Evolutionary conservation across 2,888 invertebrate species (phyloP).

Genomic region (Polyommatus icarus): DNA sequence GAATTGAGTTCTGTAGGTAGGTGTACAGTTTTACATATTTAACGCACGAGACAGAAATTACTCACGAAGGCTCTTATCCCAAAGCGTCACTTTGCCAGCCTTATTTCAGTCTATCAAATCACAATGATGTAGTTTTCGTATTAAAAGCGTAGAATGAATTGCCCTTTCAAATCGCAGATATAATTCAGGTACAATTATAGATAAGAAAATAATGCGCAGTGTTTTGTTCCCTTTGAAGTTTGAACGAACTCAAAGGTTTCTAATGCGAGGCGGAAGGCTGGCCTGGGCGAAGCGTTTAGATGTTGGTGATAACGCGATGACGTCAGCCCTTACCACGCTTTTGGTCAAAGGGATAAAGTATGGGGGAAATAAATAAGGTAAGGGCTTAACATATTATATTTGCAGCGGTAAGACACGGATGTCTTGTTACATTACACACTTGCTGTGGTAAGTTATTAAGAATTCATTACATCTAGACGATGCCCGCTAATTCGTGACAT

Average conservation of each 20-base stretch:
- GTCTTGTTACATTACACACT: not conserved
- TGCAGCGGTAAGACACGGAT: not conserved
- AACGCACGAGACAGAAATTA: not conserved
- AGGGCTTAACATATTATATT: not conserved
- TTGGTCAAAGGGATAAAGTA: conserved; percentile 25
- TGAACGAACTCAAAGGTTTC: conserved; percentile 53
- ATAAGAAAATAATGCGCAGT: conserved; percentile 26
- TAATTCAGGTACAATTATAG: conserved; percentile 25
- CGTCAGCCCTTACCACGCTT: conserved; percentile 51
- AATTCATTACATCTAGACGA: no score
- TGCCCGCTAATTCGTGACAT: no score
- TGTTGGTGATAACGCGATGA: conserved; percentile 61
- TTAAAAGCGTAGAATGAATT: not conserved
- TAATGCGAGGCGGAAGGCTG: conserved; percentile 60
- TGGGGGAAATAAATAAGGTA: not conserved
- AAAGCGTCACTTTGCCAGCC: not conserved
- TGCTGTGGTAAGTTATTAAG: no score
- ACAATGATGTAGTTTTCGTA: conserved; percentile 9
- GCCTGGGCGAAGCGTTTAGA: conserved; percentile 58
- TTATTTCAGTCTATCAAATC: not conserved
- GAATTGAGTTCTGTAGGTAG: no score
- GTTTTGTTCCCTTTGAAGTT: conserved; percentile 37
- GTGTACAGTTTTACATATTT: not conserved
- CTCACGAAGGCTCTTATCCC: not conserved
- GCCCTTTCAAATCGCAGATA: conserved; percentile 3